phyloP scores from a whole-genome alignment of 2,888 invertebrate species.

The Erebia epiphron region DNA sequence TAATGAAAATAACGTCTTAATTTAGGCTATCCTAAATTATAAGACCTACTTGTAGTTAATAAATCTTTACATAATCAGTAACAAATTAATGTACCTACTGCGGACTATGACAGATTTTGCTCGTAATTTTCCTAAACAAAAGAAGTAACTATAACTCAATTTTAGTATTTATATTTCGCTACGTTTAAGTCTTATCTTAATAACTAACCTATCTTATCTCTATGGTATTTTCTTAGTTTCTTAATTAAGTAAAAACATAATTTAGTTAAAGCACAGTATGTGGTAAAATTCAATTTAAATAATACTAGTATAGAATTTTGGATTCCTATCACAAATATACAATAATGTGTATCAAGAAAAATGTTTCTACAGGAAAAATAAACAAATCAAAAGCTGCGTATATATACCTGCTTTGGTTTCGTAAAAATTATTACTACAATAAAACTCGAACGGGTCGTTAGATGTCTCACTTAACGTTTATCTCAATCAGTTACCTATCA shows the following conservation, averaged over 20 bases:
- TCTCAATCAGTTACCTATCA: constrained; percentile 35
- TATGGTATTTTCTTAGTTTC: no score
- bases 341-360: neutral
- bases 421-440: constrained; percentile 17
- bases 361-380: neutral
- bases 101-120: no score
- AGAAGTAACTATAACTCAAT: no score
- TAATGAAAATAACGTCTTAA: constrained; percentile 36
- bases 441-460: constrained; percentile 20
- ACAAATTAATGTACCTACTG: no score
- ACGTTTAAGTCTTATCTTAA: no score
- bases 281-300: no score
- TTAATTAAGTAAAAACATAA: no score
- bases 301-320: no score
- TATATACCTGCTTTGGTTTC: neutral
- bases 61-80: neutral
- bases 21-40: constrained; percentile 39
- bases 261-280: no score
- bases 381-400: neutral
- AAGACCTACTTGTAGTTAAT: constrained; percentile 6
- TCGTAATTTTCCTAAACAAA: no score
- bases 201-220: no score
- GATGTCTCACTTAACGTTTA: constrained; percentile 37
- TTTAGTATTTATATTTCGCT: no score
- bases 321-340: neutral